Base-by-base conservation (phyloP, 2,888 invertebrate species). In the Ariolimax columbianus region DNA sequence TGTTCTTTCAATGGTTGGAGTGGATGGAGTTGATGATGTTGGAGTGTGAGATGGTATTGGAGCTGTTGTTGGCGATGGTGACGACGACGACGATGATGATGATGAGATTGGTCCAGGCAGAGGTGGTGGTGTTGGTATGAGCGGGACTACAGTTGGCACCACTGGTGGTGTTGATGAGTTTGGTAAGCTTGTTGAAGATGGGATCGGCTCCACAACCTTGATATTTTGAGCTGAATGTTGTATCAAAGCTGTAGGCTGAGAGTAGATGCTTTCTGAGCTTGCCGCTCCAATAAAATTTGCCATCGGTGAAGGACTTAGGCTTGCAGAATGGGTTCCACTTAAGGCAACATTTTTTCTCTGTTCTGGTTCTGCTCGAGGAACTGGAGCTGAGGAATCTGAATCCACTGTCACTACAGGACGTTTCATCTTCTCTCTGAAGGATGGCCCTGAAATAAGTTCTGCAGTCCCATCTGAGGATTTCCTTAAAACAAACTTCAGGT, bases 381-480 rank as follows among this genome's bases (percentile, higher is more conserved):
- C 9, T 4, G 59, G 30, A 38, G 73, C 26, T 55, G 55, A 19
- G 23, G 17, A 55, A 30, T 73, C 59, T 17, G 30, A 47, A 23
- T 82, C 73, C 63, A 40, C 19, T n/a, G n/a, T 63, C 1, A 77
- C 23, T 6, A 36, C 9, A 9, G 77, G 0, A 36, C 77, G 77
- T 77, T 83, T 83, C 36, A 6, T 40, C 51, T 81, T 85, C 30
- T 84, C 79, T 30, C 68, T 47, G 73, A 84, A 79, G 14, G 77
- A 83, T n/a, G 84, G 84, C 0, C 84, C 80, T 26, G 84, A 84
- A n/a, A 85, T 85, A 11, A 85, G 85, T 59, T 85, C 85, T 33
- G 85, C 85, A 6, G 85, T 85, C 17, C 85, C 85, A 77, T 85
- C 81, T 33, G 85, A 80, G 36, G 81, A 80, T 36, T 85, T 85